Evolutionary conservation across 2,888 invertebrate genomes (phyloP), one percentile per base, ranked within the genome.

Genomic region (Dynastes grantii): DNA sequence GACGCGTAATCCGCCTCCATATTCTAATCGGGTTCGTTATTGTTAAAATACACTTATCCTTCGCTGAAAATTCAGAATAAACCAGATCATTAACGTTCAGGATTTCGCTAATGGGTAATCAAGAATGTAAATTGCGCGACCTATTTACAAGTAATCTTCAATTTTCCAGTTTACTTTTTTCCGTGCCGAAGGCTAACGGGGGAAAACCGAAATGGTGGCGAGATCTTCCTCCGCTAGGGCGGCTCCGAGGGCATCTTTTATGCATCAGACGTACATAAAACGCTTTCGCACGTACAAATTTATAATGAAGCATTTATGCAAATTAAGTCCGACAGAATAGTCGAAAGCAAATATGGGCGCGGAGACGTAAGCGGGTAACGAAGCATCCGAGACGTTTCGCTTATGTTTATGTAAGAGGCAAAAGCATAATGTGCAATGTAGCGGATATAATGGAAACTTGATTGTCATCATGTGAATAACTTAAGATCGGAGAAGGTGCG

Each of bases 371-470:
- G 49, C 49, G 51, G 55, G 29, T 16, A 22, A 3, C 9, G 51
- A 65, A 37, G 71, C 40, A 53, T 58, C 58, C 55, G 71, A 58
- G 16, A 40, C 73, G 73, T 68, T 58, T 49, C 45, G 40, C 80
- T 81, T 80, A 81, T 82, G 82, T 80, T 80, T 81, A 82, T 81
- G 80, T 80, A 82, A 80, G 78, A 80, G 76, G 76, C 61, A 45
- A 45, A 40, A 61, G 80, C 78, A 79, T 77, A 76, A 77, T 78
- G 75, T 79, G 78, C 79, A 80, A 81, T 79, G 78, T 81, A 81
- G 82, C 78, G 78, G 79, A 81, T 79, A 78, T 82, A 82, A 82
- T 81, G 80, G 81, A 79, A 81, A 80, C 78, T 81, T 81, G 81
- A 81, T 82, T 82, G 82, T 82, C 78, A 78, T 73, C 73, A 55